Percentiles rank a stretch among this genome's conserved stretches.
These are phyloP conservation scores for Deilephila elpenor DNA, from an alignment of 2,888 invertebrate genomes.

Conservation along the genomic window DNA sequence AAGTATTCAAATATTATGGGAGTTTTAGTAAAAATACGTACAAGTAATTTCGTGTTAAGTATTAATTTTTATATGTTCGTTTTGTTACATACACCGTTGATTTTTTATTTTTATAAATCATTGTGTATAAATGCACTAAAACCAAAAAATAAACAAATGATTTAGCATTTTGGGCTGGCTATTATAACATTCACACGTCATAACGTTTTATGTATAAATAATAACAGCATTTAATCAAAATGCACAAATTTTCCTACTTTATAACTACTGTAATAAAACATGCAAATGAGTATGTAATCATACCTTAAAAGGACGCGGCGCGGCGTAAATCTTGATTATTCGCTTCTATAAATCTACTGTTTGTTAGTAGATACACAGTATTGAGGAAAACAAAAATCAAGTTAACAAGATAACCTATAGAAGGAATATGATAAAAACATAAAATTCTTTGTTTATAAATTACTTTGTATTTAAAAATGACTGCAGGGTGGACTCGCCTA, in stretches of 20 bases:
- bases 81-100: too few species aligned
- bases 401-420: not conserved
- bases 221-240: not conserved
- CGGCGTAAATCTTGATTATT: slow-evolving; percentile 15
- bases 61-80: too few species aligned
- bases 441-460: too few species aligned
- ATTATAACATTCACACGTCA: not conserved
- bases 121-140: too few species aligned
- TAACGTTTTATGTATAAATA: not conserved
- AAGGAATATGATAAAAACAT: too few species aligned
- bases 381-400: not conserved
- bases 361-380: not conserved
- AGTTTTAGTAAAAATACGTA: too few species aligned
- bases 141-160: not conserved
- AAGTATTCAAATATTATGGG: too few species aligned
- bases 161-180: not conserved
- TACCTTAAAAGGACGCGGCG: not conserved
- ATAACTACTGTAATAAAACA: slow-evolving; percentile 9
- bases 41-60: too few species aligned
- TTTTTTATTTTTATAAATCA: too few species aligned
- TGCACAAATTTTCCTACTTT: slow-evolving; percentile 20
- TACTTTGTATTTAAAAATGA: too few species aligned
- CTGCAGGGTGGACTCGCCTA: too few species aligned
- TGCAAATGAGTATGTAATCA: slow-evolving; percentile 1
- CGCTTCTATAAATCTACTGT: not conserved